Conservation (phyloP, 2,797 vertebrate species). For the Malacoctenus gilli region DNA sequence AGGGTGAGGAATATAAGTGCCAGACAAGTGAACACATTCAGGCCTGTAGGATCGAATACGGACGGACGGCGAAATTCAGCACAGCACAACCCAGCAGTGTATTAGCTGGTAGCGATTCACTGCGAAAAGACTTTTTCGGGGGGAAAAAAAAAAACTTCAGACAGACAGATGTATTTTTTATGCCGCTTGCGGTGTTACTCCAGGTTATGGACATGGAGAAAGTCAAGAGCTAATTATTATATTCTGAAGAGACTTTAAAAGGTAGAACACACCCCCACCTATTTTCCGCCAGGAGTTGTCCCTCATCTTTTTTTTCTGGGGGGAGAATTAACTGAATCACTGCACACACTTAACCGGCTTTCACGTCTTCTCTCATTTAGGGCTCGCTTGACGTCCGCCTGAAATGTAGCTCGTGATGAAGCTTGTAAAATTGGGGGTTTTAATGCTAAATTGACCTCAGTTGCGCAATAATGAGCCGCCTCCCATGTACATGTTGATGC, state of each 20-base stretch:
- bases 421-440: conserved; percentile 45
- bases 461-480: conserved; percentile 46
- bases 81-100: no score
- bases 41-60: no score
- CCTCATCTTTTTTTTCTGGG: background rate
- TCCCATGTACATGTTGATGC: conserved; percentile 26
- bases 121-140: no score
- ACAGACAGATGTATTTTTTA: no score
- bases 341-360: background rate
- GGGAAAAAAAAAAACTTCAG: no score
- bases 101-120: no score
- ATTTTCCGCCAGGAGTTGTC: background rate
- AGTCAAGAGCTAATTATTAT: background rate
- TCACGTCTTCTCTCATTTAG: conserved; percentile 3
- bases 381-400: background rate
- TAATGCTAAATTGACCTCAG: conserved; percentile 51
- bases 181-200: background rate
- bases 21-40: conserved; percentile 28
- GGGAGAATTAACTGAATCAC: background rate
- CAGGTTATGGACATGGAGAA: background rate
- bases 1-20: conserved; percentile 12
- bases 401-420: conserved; percentile 12
- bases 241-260: no score
- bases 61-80: no score
- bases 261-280: background rate